Percentiles rank a stretch among this genome's conserved stretches.
Conservation (phyloP, 2,888 invertebrate species). For the Baronia brevicornis region DNA sequence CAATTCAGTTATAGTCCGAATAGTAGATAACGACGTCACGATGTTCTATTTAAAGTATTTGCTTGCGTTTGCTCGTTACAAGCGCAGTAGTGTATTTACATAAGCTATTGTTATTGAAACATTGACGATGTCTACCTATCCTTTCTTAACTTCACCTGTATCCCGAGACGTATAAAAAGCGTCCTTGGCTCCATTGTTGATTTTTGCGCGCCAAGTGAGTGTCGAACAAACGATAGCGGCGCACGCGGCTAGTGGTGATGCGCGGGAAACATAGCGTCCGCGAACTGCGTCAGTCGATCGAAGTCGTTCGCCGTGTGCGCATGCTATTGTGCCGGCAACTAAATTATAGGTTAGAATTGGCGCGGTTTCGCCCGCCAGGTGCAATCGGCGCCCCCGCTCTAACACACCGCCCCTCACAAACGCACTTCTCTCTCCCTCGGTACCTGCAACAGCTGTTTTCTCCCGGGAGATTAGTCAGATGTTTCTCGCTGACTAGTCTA, state of each 20-base stretch:
- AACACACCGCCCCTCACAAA: constrained; percentile 28
- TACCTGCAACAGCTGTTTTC: constrained; percentile 73
- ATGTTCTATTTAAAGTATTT: constrained; percentile 12
- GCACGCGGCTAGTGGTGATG: constrained; percentile 54
- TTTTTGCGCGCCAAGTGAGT: constrained; percentile 70
- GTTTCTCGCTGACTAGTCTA: constrained; percentile 67
- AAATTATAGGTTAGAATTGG: constrained; percentile 69
- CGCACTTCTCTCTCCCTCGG: constrained; percentile 46
- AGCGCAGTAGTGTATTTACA: too few species aligned
- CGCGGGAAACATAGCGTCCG: constrained; percentile 58
- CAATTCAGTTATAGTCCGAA: too few species aligned
- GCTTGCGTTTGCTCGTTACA: too few species aligned
- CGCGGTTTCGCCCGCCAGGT: constrained; percentile 67
- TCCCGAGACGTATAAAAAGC: constrained; percentile 56
- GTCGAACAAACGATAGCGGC: too few species aligned
- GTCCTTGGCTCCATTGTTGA: constrained; percentile 66
- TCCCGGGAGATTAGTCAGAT: constrained; percentile 74
- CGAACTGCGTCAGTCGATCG: constrained; percentile 39
- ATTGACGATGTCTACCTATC: constrained; percentile 28
- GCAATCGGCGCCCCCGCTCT: constrained; percentile 52
- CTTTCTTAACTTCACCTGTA: constrained; percentile 64
- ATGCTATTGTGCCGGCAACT: constrained; percentile 29
- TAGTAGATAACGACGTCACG: constrained; percentile 9
- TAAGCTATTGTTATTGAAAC: constrained; percentile 22
- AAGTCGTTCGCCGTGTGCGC: constrained; percentile 49